Evolutionary conservation across 2,888 invertebrate genomes (phyloP).

Genomic region (Lagria hirta): DNA sequence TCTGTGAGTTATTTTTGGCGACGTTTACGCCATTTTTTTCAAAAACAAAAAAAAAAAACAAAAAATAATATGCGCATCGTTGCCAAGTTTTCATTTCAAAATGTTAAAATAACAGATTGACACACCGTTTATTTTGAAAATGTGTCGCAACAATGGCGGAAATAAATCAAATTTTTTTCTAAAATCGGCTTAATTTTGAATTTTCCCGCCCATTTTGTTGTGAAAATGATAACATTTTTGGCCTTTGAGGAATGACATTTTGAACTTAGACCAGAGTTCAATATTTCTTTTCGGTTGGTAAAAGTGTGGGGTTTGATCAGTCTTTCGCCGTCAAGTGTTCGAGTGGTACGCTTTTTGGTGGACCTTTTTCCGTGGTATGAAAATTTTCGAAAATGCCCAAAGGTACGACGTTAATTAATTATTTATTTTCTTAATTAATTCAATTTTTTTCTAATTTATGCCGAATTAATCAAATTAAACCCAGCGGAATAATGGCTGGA

Average conservation of each 20-base stretch:
- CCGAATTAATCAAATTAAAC: too few species aligned
- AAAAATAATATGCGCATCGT: slow-evolving; percentile 5
- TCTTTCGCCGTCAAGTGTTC: slow-evolving; percentile 9
- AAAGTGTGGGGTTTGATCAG: slow-evolving; percentile 22
- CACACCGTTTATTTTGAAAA: too few species aligned
- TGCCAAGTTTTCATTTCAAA: slow-evolving; percentile 4
- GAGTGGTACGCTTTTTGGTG: slow-evolving; percentile 10
- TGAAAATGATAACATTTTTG: slow-evolving; percentile 5
- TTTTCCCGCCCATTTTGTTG: too few species aligned
- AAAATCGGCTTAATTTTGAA: not conserved
- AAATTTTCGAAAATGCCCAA: slow-evolving; percentile 8
- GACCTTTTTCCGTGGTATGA: not conserved
- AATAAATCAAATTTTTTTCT: slow-evolving; percentile 6
- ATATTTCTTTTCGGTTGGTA: slow-evolving; percentile 21
- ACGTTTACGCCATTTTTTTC: too few species aligned
- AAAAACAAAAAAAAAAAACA: slow-evolving; percentile 1
- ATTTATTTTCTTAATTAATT: not conserved
- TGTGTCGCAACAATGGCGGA: slow-evolving; percentile 11
- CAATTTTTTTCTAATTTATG: too few species aligned
- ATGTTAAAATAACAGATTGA: slow-evolving; percentile 11
- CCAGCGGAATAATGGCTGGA: too few species aligned
- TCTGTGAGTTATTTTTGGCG: too few species aligned
- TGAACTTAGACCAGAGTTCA: slow-evolving; percentile 26
- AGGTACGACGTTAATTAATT: slow-evolving; percentile 3
- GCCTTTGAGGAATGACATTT: slow-evolving; percentile 25